Evolutionary conservation across 1,140 invertebrate species (phyloP).

Genomic region (Archegozetes longisetosus): DNA sequence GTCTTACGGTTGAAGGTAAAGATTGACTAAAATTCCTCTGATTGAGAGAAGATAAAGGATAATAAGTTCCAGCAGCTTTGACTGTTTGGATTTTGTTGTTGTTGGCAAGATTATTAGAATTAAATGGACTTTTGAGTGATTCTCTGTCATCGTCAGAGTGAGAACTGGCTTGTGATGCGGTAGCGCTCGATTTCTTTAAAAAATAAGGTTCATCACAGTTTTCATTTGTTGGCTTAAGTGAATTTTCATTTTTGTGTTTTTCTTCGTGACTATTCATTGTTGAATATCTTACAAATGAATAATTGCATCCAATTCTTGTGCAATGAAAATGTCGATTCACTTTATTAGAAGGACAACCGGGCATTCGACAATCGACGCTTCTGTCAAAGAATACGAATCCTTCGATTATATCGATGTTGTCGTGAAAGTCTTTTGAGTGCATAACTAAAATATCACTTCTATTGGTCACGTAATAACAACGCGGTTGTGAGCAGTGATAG

Average conservation of each 20-base stretch:
- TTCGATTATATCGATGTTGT: constrained; percentile 58
- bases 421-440: constrained; percentile 65
- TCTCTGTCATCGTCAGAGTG: neutral
- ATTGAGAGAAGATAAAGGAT: constrained; percentile 59
- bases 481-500: constrained; percentile 52
- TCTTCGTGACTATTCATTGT: constrained; percentile 55
- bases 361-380: constrained; percentile 52
- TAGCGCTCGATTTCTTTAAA: neutral
- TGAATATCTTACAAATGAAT: constrained; percentile 53
- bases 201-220: constrained; percentile 18
- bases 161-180: neutral
- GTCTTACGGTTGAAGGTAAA: neutral
- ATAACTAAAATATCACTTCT: constrained; percentile 45
- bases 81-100: constrained; percentile 39
- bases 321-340: constrained; percentile 61
- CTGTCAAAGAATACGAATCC: constrained; percentile 65
- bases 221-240: neutral
- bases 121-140: neutral
- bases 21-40: constrained; percentile 4
- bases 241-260: constrained; percentile 27
- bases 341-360: constrained; percentile 50
- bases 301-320: constrained; percentile 49
- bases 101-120: neutral
- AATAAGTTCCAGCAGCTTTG: constrained; percentile 82
- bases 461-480: constrained; percentile 55